Conservation (phyloP, 2,888 invertebrate species). For the Leptopilina syphax region DNA sequence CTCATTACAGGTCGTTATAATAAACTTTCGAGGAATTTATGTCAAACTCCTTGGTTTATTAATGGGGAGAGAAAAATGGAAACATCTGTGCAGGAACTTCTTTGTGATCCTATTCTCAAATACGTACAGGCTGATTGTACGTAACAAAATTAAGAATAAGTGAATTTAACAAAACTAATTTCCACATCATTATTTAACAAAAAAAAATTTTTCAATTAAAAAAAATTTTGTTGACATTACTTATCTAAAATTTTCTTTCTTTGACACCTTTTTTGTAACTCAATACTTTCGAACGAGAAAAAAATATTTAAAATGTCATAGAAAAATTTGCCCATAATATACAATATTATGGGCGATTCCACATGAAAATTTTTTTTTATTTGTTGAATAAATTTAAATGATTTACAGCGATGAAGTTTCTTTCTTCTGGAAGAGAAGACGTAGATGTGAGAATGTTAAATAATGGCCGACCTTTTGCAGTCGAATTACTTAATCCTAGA, state of each 20-base stretch:
- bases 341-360: no score
- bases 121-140: conserved; percentile 80
- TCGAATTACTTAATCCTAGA: conserved; percentile 88
- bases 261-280: no score
- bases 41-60: conserved; percentile 97
- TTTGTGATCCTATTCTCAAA: conserved; percentile 83
- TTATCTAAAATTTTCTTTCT: no score
- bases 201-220: no score
- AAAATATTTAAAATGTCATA: no score
- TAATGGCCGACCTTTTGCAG: conserved; percentile 93
- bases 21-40: conserved; percentile 89
- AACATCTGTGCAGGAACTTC: conserved; percentile 94
- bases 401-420: conserved; percentile 83
- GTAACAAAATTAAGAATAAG: conserved; percentile 33
- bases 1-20: conserved; percentile 83
- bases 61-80: conserved; percentile 88
- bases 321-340: no score
- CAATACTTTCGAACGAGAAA: no score
- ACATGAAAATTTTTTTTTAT: background rate
- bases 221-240: no score
- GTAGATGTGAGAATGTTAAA: conserved; percentile 97
- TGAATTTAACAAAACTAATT: no score
- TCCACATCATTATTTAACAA: no score
- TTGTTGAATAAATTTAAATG: no score
- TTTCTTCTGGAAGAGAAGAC: conserved; percentile 96